A percentile compares a stretch with the other conserved stretches of the same genome.
phyloP scores from a whole-genome alignment of 2,113 vertebrate genomes.

The Uria aalge region DNA sequence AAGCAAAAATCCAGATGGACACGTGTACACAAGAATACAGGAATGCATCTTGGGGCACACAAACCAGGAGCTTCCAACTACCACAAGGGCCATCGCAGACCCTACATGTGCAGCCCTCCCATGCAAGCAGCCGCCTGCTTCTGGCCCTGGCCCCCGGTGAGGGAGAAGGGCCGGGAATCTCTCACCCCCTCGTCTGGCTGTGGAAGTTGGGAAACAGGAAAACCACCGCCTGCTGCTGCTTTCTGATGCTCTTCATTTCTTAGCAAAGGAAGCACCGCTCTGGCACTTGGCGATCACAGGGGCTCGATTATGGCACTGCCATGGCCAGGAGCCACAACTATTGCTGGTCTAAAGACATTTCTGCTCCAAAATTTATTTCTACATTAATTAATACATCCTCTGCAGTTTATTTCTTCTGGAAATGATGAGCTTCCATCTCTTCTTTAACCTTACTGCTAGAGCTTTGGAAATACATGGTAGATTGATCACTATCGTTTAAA shows the following conservation, averaged over 20 bases:
- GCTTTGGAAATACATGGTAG: neutral
- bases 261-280: neutral
- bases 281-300: rapidly evolving
- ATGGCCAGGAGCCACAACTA: neutral
- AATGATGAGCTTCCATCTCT: neutral
- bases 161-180: neutral
- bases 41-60: rapidly evolving
- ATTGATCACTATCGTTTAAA: neutral
- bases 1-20: neutral
- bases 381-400: neutral
- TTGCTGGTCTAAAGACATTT: neutral
- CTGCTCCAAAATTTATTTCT: neutral
- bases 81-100: neutral
- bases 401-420: neutral
- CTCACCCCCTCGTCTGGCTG: rapidly evolving
- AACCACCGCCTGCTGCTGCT: conserved; percentile 22
- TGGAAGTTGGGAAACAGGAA: neutral
- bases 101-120: rapidly evolving
- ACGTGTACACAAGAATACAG: rapidly evolving
- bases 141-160: rapidly evolving
- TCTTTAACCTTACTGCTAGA: neutral
- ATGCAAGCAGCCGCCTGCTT: neutral
- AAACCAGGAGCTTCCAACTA: neutral
- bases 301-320: rapidly evolving
- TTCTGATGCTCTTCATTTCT: neutral